Evolutionary conservation across 37 sponge, comb jelly and placozoan genomes (phyloP).

Genomic region (Chondrilla cf. caribensis): DNA sequence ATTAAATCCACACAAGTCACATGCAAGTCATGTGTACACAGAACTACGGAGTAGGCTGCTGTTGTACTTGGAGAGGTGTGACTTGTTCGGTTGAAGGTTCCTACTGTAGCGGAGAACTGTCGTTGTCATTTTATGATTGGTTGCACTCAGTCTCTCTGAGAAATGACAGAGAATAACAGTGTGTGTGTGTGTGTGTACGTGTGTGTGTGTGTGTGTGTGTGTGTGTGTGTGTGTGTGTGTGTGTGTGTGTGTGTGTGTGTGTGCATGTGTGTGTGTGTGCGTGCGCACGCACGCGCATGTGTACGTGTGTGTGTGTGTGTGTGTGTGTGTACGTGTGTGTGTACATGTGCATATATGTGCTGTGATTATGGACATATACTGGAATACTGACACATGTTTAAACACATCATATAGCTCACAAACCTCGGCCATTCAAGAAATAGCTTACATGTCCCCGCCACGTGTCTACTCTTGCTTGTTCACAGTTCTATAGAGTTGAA

Average conservation of each 20-base stretch:
- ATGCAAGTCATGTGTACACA: not conserved
- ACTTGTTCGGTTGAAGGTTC: constrained; percentile 33
- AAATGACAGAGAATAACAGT: too few relatives aligned
- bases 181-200: not conserved
- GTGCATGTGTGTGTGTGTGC: too few relatives aligned
- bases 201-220: too few relatives aligned
- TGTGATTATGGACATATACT: too few relatives aligned
- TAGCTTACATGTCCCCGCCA: constrained; percentile 69
- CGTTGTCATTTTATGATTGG: constrained; percentile 14
- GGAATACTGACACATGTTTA: too few relatives aligned
- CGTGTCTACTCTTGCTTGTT: constrained; percentile 7
- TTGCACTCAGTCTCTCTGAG: constrained; percentile 62
- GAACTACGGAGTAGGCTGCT: constrained; percentile 32
- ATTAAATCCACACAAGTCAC: not conserved
- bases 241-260: too few relatives aligned
- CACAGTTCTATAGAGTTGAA: constrained; percentile 23
- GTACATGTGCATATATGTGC: too few relatives aligned
- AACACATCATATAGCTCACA: too few relatives aligned
- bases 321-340: too few relatives aligned
- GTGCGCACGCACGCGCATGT: too few relatives aligned
- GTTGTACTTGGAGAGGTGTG: constrained; percentile 65
- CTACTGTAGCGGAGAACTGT: constrained; percentile 39
- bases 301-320: too few relatives aligned
- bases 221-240: too few relatives aligned
- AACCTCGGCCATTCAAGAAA: constrained; percentile 65